phyloP scores from a whole-genome alignment of 2,888 invertebrate species.

The Ryuthela nishihirai region DNA sequence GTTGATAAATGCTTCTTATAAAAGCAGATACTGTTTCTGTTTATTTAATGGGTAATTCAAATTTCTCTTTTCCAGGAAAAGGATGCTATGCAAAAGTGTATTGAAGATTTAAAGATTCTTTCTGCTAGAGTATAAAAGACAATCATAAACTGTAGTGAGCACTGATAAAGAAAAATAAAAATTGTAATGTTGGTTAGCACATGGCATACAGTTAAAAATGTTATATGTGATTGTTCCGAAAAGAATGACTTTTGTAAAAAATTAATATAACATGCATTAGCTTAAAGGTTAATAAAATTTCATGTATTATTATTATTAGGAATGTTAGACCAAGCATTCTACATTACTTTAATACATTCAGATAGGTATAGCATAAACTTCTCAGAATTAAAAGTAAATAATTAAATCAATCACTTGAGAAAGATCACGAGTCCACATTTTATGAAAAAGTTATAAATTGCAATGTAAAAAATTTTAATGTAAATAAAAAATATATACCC shows the following conservation, averaged over 20 bases:
- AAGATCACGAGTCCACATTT: too few species aligned
- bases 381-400: neutral
- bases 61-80: conserved; percentile 60
- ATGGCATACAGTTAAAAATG: neutral
- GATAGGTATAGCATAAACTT: neutral
- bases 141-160: neutral
- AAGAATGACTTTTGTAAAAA: neutral
- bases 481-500: too few species aligned
- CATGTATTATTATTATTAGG: neutral
- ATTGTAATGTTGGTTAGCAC: neutral
- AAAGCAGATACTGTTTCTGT: too few species aligned
- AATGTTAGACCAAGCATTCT: neutral
- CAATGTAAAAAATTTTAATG: too few species aligned
- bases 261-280: neutral
- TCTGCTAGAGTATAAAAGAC: conserved; percentile 53
- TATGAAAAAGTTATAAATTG: too few species aligned
- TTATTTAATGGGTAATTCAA: too few species aligned
- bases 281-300: neutral
- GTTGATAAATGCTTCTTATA: too few species aligned
- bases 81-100: conserved; percentile 81
- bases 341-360: neutral
- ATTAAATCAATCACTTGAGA: neutral
- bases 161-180: neutral
- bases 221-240: neutral
- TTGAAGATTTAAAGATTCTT: conserved; percentile 73